Conservation (phyloP, 2,888 invertebrate species). For the Heterodera filipjevi region DNA sequence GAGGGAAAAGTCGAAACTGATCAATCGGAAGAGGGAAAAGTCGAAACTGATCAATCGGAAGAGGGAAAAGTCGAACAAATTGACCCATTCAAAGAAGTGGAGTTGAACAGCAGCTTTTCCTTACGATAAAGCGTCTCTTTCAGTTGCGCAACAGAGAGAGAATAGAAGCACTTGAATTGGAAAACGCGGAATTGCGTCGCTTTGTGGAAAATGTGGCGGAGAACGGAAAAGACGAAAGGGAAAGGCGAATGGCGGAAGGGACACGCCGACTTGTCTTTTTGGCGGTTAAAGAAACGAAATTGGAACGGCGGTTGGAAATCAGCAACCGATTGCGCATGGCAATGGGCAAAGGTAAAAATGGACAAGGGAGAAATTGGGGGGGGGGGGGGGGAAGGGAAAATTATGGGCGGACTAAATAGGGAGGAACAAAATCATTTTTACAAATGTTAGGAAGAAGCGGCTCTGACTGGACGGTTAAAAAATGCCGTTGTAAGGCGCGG, state of each 20-base stretch:
- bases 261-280: constrained; percentile 55
- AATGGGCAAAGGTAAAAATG: constrained; percentile 31
- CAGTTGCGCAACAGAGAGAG: neutral
- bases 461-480: too few species aligned
- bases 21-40: neutral
- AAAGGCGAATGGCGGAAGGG: constrained; percentile 57
- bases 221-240: constrained; percentile 50
- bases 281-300: constrained; percentile 40
- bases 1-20: neutral
- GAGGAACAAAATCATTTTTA: too few species aligned
- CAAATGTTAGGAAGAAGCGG: too few species aligned
- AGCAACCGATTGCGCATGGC: constrained; percentile 28
- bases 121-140: neutral
- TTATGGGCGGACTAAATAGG: neutral
- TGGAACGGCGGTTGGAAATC: constrained; percentile 30
- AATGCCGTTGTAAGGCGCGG: too few species aligned
- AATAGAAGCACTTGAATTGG: constrained; percentile 40
- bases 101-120: neutral
- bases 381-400: neutral
- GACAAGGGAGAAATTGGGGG: constrained; percentile 21
- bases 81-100: constrained; percentile 9
- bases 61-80: constrained; percentile 9
- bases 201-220: constrained; percentile 28
- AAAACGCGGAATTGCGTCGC: constrained; percentile 42
- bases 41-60: neutral